These are phyloP conservation scores for Dasyprocta punctata DNA, from an alignment of 2,113 vertebrate genomes.

Conservation along the genomic window DNA sequence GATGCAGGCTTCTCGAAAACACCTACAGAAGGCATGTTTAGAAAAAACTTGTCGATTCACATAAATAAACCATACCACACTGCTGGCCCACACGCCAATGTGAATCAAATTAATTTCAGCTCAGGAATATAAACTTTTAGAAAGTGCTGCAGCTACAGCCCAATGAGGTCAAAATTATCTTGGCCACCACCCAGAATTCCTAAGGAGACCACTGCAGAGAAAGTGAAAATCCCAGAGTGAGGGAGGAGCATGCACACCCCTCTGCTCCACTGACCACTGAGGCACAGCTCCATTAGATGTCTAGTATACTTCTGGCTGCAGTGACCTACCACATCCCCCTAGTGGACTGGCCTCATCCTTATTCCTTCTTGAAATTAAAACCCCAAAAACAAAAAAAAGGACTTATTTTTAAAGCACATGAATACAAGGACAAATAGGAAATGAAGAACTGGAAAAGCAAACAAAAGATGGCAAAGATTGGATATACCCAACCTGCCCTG, in stretches of 20 bases:
- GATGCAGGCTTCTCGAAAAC: not conserved
- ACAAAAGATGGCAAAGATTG: rapidly evolving
- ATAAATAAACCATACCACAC: not conserved
- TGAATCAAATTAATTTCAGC: not conserved
- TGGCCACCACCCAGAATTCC: not conserved
- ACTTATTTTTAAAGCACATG: not conserved
- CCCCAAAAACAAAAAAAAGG: no score
- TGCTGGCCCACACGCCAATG: rapidly evolving
- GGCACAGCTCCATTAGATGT: rapidly evolving
- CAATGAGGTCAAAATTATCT: rapidly evolving
- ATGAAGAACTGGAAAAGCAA: no score
- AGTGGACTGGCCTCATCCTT: not conserved
- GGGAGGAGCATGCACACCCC: rapidly evolving
- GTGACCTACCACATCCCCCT: rapidly evolving
- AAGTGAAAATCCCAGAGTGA: rapidly evolving
- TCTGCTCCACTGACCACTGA: rapidly evolving
- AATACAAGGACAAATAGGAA: not conserved
- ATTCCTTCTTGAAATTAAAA: not conserved
- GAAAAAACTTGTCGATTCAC: not conserved
- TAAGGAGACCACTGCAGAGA: no score
- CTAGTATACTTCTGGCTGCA: not conserved
- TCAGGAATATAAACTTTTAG: not conserved
- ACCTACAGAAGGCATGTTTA: not conserved
- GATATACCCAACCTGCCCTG: rapidly evolving
- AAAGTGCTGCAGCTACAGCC: not conserved